phyloP scores from a whole-genome alignment of 1,140 invertebrate species.

The Apocrypta bakeri region DNA sequence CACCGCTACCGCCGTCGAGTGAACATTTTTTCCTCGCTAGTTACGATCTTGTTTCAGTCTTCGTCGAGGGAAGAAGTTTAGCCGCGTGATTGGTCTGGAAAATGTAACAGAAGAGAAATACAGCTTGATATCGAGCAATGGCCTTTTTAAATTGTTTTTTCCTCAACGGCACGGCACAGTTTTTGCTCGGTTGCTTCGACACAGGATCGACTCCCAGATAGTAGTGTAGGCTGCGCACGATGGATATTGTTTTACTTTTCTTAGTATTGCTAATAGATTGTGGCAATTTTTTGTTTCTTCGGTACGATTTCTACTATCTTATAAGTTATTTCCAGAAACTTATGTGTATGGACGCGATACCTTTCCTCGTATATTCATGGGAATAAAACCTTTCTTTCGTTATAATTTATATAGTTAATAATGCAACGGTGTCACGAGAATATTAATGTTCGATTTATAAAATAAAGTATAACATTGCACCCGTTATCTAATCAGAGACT shows the following conservation, averaged over 20 bases:
- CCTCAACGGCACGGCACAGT: not conserved
- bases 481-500: not conserved
- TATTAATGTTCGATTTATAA: not conserved
- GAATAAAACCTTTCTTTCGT: too few species aligned
- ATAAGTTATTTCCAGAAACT: not conserved
- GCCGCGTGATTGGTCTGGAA: not conserved
- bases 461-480: too few species aligned
- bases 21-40: not conserved
- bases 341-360: too few species aligned
- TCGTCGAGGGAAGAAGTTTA: not conserved
- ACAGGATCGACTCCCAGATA: too few species aligned
- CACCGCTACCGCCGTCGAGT: not conserved
- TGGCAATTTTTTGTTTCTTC: not conserved
- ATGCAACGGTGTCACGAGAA: not conserved
- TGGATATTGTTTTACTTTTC: not conserved
- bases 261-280: not conserved
- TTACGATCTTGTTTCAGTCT: slow-evolving; percentile 19
- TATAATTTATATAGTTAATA: not conserved
- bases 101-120: slow-evolving; percentile 1
- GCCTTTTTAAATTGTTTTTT: not conserved
- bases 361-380: too few species aligned
- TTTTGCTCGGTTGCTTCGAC: not conserved
- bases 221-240: too few species aligned
- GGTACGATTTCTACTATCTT: not conserved
- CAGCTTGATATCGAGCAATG: not conserved